Evolutionary conservation across 35 echinoderm and acorn worm genomes (phyloP), one percentile per base, ranked within the genome.

Genomic region (Strongylocentrotus purpuratus): DNA sequence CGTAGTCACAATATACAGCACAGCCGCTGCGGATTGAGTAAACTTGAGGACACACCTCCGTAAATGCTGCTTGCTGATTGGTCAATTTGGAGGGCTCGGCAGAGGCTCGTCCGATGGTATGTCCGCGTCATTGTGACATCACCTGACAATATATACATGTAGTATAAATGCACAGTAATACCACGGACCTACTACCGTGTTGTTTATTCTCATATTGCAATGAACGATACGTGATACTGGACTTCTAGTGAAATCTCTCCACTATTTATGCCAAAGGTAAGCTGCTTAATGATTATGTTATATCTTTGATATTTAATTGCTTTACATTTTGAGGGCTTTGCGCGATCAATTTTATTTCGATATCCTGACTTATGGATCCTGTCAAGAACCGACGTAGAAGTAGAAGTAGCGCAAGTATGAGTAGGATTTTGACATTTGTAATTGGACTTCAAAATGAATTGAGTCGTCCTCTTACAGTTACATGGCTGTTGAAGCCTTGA

Each of bases 11-110:
- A 28, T 48, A 48, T n/a, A n/a, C 61, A 78, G 65, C 20, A 78
- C 50, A 55, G 11, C 15, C 10, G 7, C 7, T 50, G 12, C 8
- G 50, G 11, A 1, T 55, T 55, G 50, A 55, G 50, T 55, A 55
- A 55, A 55, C 50, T 78, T 8, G 22, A 33, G 87, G 87, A 89
- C 87, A 89, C 32, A 46, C 87, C 87, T 89, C 87, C 87, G 9
- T 9, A 86, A 89, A 45, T 89, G 12, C 33, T 45, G 87, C 32
- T 33, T 11, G 32, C 13, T 89, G 87, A 89, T 89, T 89, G 87
- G 87, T 46, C 45, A 41, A 33, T 89, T 33, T 33, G 18, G 87
- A 32, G 87, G 87, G 87, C 87, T 89, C 87, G 87, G n/a, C 87
- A 33, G 87, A 89, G 87, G 87, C 87, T 89, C 87, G 87, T 12